Evolutionary conservation across 2,888 invertebrate genomes (phyloP).

Genomic region (Apomyelois bistriatella): DNA sequence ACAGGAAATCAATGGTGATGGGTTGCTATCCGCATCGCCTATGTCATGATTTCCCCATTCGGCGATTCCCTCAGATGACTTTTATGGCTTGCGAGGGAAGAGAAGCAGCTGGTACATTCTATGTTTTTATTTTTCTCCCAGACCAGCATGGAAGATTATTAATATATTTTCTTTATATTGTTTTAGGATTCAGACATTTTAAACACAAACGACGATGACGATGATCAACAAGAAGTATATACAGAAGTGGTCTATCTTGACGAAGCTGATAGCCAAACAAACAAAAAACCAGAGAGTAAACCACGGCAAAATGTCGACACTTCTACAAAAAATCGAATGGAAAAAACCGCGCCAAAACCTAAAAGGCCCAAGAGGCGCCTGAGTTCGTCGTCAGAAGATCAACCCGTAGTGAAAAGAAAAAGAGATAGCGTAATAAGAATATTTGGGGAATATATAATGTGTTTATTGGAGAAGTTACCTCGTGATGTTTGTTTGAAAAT

Average conservation of each 20-base stretch:
- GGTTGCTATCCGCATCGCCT: too few relatives aligned
- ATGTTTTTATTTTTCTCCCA: too few relatives aligned
- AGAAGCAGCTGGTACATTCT: too few relatives aligned
- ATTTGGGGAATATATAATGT: conserved; percentile 47
- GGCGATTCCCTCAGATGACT: too few relatives aligned
- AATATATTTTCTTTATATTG: neutral
- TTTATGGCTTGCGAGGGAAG: too few relatives aligned
- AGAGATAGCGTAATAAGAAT: conserved; percentile 37
- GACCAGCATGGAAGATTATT: too few relatives aligned
- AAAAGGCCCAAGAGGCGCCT: neutral
- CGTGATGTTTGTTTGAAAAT: conserved; percentile 36
- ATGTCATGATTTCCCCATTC: too few relatives aligned
- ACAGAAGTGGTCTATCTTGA: conserved; percentile 48
- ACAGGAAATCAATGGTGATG: too few relatives aligned
- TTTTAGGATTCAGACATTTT: neutral
- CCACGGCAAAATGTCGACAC: neutral
- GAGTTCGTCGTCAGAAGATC: conserved; percentile 18
- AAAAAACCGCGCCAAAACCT: too few relatives aligned
- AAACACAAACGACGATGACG: neutral
- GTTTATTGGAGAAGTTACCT: conserved; percentile 45
- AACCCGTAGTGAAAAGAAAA: conserved; percentile 3
- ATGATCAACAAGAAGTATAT: conserved; percentile 10
- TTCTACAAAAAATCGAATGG: neutral
- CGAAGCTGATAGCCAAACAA: conserved; percentile 3
- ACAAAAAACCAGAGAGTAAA: neutral